These are phyloP conservation scores for Byasa hedistus DNA, from an alignment of 2,888 invertebrate genomes.

Conservation along the genomic window DNA sequence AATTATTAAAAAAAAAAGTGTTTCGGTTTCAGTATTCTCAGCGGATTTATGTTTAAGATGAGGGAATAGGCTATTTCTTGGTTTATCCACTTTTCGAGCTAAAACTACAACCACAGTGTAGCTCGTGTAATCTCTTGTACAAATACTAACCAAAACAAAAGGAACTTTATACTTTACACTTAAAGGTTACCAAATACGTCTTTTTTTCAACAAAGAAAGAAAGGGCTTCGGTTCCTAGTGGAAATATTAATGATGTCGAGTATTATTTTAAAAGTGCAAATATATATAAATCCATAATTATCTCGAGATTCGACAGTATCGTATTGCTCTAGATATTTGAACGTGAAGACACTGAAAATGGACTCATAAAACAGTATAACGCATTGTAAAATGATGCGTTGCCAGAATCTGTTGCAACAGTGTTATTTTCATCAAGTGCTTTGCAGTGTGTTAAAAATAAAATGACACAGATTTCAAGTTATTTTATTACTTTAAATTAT, in stretches of 20 bases:
- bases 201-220: no score
- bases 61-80: no score
- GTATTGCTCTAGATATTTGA: slow-evolving; percentile 2
- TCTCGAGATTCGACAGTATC: not conserved
- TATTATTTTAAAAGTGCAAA: not conserved
- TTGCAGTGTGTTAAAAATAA: slow-evolving; percentile 5
- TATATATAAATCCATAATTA: not conserved
- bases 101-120: no score
- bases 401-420: slow-evolving; percentile 24
- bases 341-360: not conserved
- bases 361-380: not conserved
- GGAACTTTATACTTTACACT: no score
- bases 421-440: slow-evolving; percentile 8
- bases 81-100: no score
- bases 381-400: slow-evolving; percentile 14
- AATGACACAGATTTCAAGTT: not conserved
- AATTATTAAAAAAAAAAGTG: not conserved
- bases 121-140: no score
- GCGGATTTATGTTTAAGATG: no score
- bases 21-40: no score
- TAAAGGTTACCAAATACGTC: no score
- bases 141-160: no score
- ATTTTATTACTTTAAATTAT: not conserved
- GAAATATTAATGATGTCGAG: not conserved
- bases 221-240: no score